phyloP scores from a whole-genome alignment of 2,113 vertebrate species.

The Carassius carassius region DNA sequence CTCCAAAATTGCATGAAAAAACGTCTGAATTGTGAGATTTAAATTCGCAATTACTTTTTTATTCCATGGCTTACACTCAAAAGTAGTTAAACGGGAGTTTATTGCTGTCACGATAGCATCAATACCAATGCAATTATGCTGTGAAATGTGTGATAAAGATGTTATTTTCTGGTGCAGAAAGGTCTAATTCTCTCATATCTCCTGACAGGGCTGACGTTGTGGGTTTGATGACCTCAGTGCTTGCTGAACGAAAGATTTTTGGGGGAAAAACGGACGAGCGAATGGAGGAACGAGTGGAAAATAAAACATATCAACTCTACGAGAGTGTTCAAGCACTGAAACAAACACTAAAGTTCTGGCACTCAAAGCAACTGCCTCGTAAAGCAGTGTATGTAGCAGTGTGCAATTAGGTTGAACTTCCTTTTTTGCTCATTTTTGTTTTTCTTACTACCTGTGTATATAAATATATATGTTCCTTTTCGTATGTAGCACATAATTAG shows the following conservation, averaged over 20 bases:
- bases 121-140: neutral
- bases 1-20: no score
- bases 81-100: neutral
- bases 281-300: conserved; percentile 25
- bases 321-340: conserved; percentile 90
- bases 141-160: neutral
- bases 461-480: conserved; percentile 79
- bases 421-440: conserved; percentile 89
- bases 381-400: conserved; percentile 97
- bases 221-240: conserved; percentile 72
- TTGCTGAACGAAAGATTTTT: conserved; percentile 68
- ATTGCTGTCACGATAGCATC: no score
- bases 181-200: conserved; percentile 18
- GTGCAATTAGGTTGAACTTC: conserved; percentile 93
- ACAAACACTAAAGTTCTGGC: conserved; percentile 93
- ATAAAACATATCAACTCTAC: conserved; percentile 84
- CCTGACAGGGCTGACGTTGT: conserved; percentile 75
- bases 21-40: no score
- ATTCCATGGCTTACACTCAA: no score
- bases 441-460: conserved; percentile 96
- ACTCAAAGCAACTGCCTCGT: conserved; percentile 89
- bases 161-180: neutral
- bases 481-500: conserved; percentile 93
- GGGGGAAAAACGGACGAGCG: conserved; percentile 70
- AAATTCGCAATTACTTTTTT: no score